Evolutionary conservation across 2,888 invertebrate species (phyloP).

Genomic region (Antheraea assamensis): DNA sequence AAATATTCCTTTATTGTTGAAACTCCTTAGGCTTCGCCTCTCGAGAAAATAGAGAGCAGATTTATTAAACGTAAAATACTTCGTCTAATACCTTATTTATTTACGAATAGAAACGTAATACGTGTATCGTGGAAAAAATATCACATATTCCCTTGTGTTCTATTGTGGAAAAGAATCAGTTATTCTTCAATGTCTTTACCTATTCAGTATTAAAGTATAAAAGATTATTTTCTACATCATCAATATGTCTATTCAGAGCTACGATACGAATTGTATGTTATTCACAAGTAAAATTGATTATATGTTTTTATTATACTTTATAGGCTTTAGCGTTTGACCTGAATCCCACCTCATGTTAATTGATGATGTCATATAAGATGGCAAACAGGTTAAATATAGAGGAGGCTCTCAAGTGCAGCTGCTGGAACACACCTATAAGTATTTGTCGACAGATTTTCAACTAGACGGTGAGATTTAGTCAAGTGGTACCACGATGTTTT

Average conservation of each 20-base stretch:
- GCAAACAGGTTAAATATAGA: no score
- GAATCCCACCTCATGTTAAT: no score
- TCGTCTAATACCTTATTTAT: conserved; percentile 11
- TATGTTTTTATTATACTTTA: neutral
- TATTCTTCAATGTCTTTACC: neutral
- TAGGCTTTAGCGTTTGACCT: no score
- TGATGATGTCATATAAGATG: no score
- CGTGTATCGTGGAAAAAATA: neutral
- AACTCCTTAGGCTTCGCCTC: neutral
- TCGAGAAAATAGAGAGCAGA: conserved; percentile 3
- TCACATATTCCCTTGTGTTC: neutral
- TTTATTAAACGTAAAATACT: conserved; percentile 13
- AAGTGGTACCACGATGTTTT: no score
- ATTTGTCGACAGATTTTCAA: no score
- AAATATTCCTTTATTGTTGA: neutral
- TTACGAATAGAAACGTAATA: conserved; percentile 13
- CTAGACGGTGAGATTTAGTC: no score
- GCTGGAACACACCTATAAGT: no score
- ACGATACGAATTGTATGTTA: neutral
- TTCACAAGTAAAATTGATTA: neutral
- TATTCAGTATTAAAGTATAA: neutral
- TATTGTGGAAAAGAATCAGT: neutral
- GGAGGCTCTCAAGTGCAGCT: no score
- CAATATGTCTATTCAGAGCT: no score
- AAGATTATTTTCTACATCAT: neutral